Evolutionary conservation across 2,113 vertebrate genomes (phyloP).

Genomic region (Addax nasomaculatus): DNA sequence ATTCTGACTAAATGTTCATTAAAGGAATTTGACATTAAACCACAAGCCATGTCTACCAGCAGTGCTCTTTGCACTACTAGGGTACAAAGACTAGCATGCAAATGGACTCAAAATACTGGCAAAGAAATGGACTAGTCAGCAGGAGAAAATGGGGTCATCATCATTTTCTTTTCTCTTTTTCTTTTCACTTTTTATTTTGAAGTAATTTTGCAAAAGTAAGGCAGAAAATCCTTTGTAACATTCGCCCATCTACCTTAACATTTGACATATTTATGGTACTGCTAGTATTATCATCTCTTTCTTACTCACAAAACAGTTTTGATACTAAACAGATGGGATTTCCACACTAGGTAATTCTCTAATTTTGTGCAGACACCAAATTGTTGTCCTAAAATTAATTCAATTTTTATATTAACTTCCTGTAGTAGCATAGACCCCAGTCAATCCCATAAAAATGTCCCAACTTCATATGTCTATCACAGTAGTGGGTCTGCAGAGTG

Average conservation of each 20-base stretch:
- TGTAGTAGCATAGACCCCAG: not conserved
- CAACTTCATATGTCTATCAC: not conserved
- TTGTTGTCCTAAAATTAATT: not conserved
- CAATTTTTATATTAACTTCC: not conserved
- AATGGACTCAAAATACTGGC: not conserved
- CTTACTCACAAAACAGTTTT: not conserved
- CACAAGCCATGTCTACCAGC: not conserved
- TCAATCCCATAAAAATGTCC: not conserved
- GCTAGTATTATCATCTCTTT: not conserved
- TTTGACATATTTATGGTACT: not conserved
- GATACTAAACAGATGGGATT: not conserved
- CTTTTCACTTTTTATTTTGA: not conserved
- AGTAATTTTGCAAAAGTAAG: not conserved
- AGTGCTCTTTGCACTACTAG: not conserved
- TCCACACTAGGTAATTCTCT: not conserved
- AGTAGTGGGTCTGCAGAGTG: not conserved
- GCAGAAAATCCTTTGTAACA: not conserved
- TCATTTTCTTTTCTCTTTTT: not conserved
- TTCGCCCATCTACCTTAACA: not conserved
- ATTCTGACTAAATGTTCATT: not conserved
- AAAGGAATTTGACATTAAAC: not conserved
- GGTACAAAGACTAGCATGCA: not conserved
- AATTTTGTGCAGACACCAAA: not conserved
- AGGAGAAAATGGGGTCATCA: not conserved
- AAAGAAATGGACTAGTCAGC: not conserved